Evolutionary conservation across 2,888 invertebrate species (phyloP).

Genomic region (Hypomecis punctinalis): DNA sequence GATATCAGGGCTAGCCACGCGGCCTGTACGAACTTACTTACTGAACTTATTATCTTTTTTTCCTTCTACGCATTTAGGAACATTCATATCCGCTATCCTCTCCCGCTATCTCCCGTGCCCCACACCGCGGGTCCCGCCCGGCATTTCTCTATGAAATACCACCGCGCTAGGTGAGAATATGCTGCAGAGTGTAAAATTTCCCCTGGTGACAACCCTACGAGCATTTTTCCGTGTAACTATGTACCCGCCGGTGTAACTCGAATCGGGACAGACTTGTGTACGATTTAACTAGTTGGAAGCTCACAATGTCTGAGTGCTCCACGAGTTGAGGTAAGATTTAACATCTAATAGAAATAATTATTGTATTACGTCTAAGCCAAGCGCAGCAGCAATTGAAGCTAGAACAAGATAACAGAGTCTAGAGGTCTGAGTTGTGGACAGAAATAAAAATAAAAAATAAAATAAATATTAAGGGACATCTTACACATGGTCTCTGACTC

Average conservation of each 20-base stretch:
- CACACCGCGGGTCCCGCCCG: conserved; percentile 38
- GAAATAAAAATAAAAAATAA: too few species aligned
- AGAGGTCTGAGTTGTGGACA: too few species aligned
- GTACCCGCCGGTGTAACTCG: conserved; percentile 55
- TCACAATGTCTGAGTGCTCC: neutral
- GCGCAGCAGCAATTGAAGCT: too few species aligned
- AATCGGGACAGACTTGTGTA: conserved; percentile 44
- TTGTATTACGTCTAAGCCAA: neutral
- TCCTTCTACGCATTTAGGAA: too few species aligned
- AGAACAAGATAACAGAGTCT: too few species aligned
- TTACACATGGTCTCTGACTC: too few species aligned
- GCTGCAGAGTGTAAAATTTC: conserved; percentile 72
- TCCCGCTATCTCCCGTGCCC: conserved; percentile 18
- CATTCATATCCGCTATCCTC: neutral
- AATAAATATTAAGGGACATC: too few species aligned
- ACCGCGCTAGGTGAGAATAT: conserved; percentile 68
- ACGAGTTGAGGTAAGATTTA: neutral
- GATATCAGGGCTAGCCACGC: too few species aligned
- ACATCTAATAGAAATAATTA: neutral
- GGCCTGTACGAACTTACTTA: too few species aligned
- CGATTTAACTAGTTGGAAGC: conserved; percentile 38
- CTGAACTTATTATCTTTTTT: too few species aligned
- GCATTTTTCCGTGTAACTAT: conserved; percentile 67
- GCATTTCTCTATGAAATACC: conserved; percentile 73
- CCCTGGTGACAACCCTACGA: conserved; percentile 65